Percentiles rank a stretch among this genome's conserved stretches.
These are phyloP conservation scores for Clunio marinus DNA, from an alignment of 2,888 invertebrate genomes.

Conservation along the genomic window DNA sequence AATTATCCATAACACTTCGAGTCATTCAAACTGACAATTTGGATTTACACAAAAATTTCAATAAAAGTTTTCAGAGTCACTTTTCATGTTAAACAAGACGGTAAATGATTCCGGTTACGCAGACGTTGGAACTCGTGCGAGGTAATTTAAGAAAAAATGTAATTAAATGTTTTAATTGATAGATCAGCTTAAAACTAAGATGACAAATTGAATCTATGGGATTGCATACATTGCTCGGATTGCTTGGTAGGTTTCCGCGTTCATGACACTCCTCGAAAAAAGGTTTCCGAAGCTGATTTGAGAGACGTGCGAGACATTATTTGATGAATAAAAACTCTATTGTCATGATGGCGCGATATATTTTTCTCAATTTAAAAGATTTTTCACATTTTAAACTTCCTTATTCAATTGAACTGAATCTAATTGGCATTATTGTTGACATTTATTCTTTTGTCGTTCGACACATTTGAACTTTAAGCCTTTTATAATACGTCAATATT, in stretches of 20 bases:
- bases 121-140: background rate
- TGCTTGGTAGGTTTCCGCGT: conserved; percentile 33
- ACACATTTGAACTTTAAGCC: background rate
- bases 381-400: conserved; percentile 5
- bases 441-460: background rate
- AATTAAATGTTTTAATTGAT: background rate
- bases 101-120: background rate
- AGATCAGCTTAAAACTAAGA: background rate
- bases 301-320: conserved; percentile 30
- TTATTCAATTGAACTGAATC: conserved; percentile 18
- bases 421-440: conserved; percentile 15
- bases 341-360: background rate
- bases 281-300: background rate
- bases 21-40: too few species aligned
- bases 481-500: background rate
- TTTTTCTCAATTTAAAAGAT: background rate
- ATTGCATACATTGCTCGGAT: too few species aligned
- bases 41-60: too few species aligned
- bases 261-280: conserved; percentile 25
- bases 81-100: background rate
- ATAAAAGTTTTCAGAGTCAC: background rate
- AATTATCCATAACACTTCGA: background rate
- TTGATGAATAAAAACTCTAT: background rate
- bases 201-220: background rate
- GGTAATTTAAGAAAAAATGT: background rate